Evolutionary conservation across 92 coral and sea anemone genomes (phyloP).

Genomic region (Palythoa grandis): DNA sequence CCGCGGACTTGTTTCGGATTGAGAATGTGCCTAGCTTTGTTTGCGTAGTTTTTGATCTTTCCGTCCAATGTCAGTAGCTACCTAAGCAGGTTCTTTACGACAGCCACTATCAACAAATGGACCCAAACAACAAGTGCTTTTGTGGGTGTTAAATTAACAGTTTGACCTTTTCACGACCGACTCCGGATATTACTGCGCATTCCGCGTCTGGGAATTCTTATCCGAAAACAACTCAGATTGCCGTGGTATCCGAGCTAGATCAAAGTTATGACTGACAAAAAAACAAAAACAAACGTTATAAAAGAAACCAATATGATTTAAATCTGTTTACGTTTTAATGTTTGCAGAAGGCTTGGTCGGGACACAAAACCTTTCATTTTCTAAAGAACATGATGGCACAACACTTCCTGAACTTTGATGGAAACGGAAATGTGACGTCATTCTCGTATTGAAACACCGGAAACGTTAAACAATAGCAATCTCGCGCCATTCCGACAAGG

Average conservation of each 20-base stretch:
- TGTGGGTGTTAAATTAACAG: slow-evolving; percentile 28
- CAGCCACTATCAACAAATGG: slow-evolving; percentile 25
- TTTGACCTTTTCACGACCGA: slow-evolving; percentile 25
- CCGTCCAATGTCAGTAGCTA: slow-evolving; percentile 12
- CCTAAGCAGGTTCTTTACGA: slow-evolving; percentile 33
- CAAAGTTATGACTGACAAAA: neutral
- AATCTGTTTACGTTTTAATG: slow-evolving; percentile 16
- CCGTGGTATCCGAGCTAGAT: slow-evolving; percentile 5
- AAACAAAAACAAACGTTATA: slow-evolving; percentile 13
- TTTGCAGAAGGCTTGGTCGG: slow-evolving; percentile 38
- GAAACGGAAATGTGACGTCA: slow-evolving; percentile 53
- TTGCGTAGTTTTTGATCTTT: slow-evolving; percentile 23
- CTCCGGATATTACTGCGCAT: slow-evolving; percentile 37
- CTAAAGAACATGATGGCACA: slow-evolving; percentile 31
- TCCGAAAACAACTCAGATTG: neutral
- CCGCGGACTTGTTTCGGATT: slow-evolving; percentile 19
- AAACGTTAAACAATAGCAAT: slow-evolving; percentile 43
- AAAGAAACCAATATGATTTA: neutral
- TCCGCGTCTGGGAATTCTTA: slow-evolving; percentile 15
- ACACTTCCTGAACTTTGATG: slow-evolving; percentile 42
- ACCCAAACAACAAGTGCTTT: slow-evolving; percentile 40
- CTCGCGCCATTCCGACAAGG: slow-evolving; percentile 44
- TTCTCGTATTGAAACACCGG: slow-evolving; percentile 30
- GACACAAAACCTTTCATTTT: slow-evolving; percentile 14
- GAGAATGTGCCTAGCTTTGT: slow-evolving; percentile 8